These are phyloP conservation scores for Acrocyrtus sp. DNA, from an alignment of 2,888 invertebrate species.

Conservation along the genomic window DNA sequence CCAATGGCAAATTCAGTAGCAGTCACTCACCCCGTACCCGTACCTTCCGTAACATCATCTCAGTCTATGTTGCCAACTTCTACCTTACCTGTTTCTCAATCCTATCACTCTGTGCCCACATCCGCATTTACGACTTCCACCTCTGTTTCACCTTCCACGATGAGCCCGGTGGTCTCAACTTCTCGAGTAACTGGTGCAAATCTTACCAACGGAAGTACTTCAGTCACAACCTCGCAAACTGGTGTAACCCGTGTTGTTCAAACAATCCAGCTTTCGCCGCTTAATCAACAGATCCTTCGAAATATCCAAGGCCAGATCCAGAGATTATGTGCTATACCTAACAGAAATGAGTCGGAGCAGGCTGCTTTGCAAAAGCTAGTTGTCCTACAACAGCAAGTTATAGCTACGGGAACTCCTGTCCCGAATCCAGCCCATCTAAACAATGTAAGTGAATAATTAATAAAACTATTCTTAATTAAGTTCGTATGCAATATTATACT, in stretches of 20 bases:
- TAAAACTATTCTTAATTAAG: no score
- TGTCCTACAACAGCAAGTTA: slow-evolving; percentile 62
- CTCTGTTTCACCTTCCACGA: background rate
- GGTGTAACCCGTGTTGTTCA: slow-evolving; percentile 69
- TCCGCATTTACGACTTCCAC: background rate
- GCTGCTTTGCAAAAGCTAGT: slow-evolving; percentile 62
- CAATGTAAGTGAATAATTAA: slow-evolving; percentile 61
- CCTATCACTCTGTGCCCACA: background rate
- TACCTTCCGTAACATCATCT: slow-evolving; percentile 6
- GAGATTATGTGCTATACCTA: slow-evolving; percentile 57
- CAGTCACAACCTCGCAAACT: slow-evolving; percentile 25
- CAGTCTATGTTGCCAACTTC: slow-evolving; percentile 2
- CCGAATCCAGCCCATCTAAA: slow-evolving; percentile 58
- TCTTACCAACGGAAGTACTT: slow-evolving; percentile 33
- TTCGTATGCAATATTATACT: no score
- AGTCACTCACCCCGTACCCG: no score
- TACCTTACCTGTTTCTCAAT: slow-evolving; percentile 11
- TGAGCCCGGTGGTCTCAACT: slow-evolving; percentile 21
- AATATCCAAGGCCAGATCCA: slow-evolving; percentile 62
- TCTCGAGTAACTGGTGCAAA: slow-evolving; percentile 19
- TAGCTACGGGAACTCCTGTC: slow-evolving; percentile 62
- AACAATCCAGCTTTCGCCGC: slow-evolving; percentile 78
- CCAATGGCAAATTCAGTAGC: no score
- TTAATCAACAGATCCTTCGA: slow-evolving; percentile 73
- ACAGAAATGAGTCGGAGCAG: slow-evolving; percentile 60